These are phyloP conservation scores for Drosophila planitibia DNA, from an alignment of 2,888 invertebrate species.

Conservation along the genomic window DNA sequence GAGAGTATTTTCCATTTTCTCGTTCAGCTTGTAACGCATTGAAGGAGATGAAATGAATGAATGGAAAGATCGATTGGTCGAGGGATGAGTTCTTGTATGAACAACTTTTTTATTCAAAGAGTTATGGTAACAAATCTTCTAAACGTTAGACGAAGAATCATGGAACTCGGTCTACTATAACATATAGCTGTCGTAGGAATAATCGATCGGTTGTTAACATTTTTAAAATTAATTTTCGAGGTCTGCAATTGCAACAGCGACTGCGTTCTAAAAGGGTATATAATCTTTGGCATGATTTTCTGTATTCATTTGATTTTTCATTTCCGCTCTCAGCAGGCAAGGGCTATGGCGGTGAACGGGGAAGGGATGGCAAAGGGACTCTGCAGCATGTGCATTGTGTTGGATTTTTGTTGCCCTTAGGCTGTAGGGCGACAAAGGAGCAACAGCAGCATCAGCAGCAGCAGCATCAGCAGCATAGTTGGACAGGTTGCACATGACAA, in stretches of 20 bases:
- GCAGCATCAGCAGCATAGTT: slow-evolving; percentile 47
- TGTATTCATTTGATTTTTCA: slow-evolving; percentile 74
- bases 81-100: no score
- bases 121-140: no score
- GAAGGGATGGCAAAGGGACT: slow-evolving; percentile 1
- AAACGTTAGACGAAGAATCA: no score
- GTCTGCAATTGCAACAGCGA: background rate
- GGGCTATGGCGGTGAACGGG: background rate
- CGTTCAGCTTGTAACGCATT: background rate
- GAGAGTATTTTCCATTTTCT: background rate
- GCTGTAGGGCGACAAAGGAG: slow-evolving; percentile 55
- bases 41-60: no score
- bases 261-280: background rate
- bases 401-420: slow-evolving; percentile 73
- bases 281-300: background rate
- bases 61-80: no score
- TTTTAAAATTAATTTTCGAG: background rate
- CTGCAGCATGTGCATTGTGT: slow-evolving; percentile 71
- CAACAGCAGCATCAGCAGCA: slow-evolving; percentile 18
- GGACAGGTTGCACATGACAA: slow-evolving; percentile 78
- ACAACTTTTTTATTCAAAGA: no score
- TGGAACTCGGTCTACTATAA: background rate
- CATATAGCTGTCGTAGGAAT: background rate
- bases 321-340: slow-evolving; percentile 58
- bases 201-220: background rate